Evolutionary conservation across 2,113 vertebrate genomes (phyloP), one percentile per base, ranked within the genome.

Genomic region (Stictonetta naevosa): DNA sequence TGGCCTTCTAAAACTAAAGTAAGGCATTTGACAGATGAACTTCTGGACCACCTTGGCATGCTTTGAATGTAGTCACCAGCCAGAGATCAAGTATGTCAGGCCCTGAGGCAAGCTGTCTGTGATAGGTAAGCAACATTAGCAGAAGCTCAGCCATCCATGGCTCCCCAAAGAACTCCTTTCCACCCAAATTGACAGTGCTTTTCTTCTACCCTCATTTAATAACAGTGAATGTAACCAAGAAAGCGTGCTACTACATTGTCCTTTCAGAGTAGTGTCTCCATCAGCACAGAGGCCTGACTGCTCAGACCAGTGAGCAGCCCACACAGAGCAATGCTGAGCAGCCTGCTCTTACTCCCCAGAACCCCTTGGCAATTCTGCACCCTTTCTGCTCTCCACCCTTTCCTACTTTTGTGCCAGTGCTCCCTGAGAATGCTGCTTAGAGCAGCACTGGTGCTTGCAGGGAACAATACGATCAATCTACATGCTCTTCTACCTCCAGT

Each of bases 171-270:
- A 75, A 71, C 55, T 31, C 1, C 1, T 46, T 18, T 68, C 13
- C 20, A 80, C 25, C 19, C 11, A 11, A 63, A 59, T 2, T 0
- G 0, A 26, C 11, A 23, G 8, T 33, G 22, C 22, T 29, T 48
- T 1, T 1, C 31, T 75, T 55, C 64, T 23, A 10, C 14, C 33
- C 38, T 13, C 18, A 10, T 78, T 86, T 67, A 21, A 17, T 13
- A 52, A 28, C n/a, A 40, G 29, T 29, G 42, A 60, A 64, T 58
- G 42, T 20, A 17, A 20, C 14, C 5, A 22, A 21, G 23, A 21
- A 34, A 21, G 8, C 8, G 13, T 58, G 50, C 9, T 68, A 40
- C 63, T 16, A 28, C 8, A 1, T 4, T 15, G 17, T 50, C 21
- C 11, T 44, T 81, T 40, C 25, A 13, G 4, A 74, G 73, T 40